Evolutionary conservation across 2,888 invertebrate species (phyloP).

Genomic region (Griposia aprilina): DNA sequence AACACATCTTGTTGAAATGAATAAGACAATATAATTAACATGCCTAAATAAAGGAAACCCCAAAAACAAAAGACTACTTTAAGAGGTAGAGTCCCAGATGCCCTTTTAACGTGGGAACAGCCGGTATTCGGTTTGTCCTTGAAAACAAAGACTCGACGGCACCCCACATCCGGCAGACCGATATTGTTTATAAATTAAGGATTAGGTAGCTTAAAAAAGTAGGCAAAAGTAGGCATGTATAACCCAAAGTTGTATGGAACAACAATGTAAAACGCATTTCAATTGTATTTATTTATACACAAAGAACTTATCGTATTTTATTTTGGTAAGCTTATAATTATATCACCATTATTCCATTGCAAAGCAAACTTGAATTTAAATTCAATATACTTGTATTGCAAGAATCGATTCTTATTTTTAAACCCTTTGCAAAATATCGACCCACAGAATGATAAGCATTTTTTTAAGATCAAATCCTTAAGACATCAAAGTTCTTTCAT

Average conservation of each 20-base stretch:
- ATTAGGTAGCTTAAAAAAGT: slow-evolving; percentile 30
- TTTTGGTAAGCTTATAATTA: slow-evolving; percentile 16
- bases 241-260: slow-evolving; percentile 2
- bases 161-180: slow-evolving; percentile 80
- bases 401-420: slow-evolving; percentile 39
- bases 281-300: slow-evolving; percentile 6
- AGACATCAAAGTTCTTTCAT: slow-evolving; percentile 61
- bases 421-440: slow-evolving; percentile 49
- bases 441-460: slow-evolving; percentile 67
- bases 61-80: slow-evolving; percentile 62
- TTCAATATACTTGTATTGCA: slow-evolving; percentile 17
- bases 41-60: slow-evolving; percentile 43
- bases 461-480: slow-evolving; percentile 63
- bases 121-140: slow-evolving; percentile 79
- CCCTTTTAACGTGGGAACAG: slow-evolving; percentile 80
- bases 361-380: slow-evolving; percentile 29
- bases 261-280: slow-evolving; percentile 14
- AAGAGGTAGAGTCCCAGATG: slow-evolving; percentile 69
- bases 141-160: slow-evolving; percentile 74
- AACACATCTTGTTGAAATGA: slow-evolving; percentile 21
- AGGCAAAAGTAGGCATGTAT: slow-evolving; percentile 19
- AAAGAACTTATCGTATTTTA: slow-evolving; percentile 13
- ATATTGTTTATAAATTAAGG: slow-evolving; percentile 66
- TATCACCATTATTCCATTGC: slow-evolving; percentile 3
- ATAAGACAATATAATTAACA: slow-evolving; percentile 35